phyloP scores from a whole-genome alignment of 2,113 vertebrate species.

The Misgurnus anguillicaudatus region DNA sequence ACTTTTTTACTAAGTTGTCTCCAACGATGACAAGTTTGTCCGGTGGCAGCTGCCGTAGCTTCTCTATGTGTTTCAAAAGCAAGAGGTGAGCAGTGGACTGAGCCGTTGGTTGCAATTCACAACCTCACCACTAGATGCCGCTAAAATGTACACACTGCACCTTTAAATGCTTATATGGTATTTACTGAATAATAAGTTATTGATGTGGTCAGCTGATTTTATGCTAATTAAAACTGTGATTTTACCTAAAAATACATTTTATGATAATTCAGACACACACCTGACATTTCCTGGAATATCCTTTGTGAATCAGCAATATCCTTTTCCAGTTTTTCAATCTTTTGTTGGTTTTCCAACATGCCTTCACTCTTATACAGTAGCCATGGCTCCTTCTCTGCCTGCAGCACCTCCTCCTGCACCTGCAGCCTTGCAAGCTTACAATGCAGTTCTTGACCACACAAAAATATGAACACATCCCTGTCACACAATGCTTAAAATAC shows the following conservation, averaged over 20 bases:
- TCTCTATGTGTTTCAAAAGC: no score
- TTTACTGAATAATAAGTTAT: no score
- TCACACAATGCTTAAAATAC: neutral
- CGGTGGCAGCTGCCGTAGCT: no score
- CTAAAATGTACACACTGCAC: no score
- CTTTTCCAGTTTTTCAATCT: constrained; percentile 70
- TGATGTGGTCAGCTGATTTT: neutral
- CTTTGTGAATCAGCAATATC: constrained; percentile 67
- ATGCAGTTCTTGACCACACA: constrained; percentile 50
- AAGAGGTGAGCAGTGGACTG: no score
- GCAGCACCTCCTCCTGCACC: constrained; percentile 60
- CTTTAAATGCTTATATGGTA: no score
- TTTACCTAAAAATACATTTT: neutral
- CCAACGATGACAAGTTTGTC: no score
- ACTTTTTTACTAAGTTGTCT: no score
- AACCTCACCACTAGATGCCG: no score
- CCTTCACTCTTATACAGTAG: constrained; percentile 77
- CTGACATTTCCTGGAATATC: constrained; percentile 69
- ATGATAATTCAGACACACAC: constrained; percentile 61
- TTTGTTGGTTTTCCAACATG: constrained; percentile 64
- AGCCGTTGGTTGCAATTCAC: no score
- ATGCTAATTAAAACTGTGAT: neutral
- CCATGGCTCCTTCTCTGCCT: constrained; percentile 72
- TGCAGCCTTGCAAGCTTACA: constrained; percentile 60
- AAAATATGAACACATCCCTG: constrained; percentile 6